A percentile compares a stretch with the other conserved stretches of the same genome.
These are phyloP conservation scores for Rhagologus leucostigma DNA, from an alignment of 2,113 vertebrate genomes.

Conservation along the genomic window DNA sequence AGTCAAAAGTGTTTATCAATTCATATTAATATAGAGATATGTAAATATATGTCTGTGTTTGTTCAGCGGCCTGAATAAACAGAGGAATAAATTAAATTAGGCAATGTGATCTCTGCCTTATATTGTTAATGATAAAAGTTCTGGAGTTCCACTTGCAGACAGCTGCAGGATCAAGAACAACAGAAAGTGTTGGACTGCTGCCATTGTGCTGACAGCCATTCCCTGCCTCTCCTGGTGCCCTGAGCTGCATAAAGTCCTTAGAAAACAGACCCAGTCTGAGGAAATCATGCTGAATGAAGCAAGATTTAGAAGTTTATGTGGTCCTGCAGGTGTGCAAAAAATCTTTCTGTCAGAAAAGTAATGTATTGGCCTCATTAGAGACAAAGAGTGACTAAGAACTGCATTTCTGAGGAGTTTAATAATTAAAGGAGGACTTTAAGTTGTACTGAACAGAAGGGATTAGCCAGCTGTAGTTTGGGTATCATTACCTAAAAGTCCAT, in stretches of 20 bases:
- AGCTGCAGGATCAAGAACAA: not conserved
- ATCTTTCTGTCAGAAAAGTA: not conserved
- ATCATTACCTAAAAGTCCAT: not conserved
- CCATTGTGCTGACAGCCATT: not conserved
- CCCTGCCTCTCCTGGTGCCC: not conserved
- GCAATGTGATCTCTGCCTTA: not conserved
- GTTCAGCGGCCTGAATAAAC: not conserved
- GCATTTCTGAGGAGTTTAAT: not conserved
- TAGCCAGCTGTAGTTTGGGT: not conserved
- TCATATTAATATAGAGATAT: not conserved
- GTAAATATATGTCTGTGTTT: not conserved
- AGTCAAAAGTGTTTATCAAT: not conserved
- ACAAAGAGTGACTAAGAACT: not conserved
- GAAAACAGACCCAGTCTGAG: not conserved
- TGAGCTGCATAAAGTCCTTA: not conserved
- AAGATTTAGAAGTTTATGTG: not conserved
- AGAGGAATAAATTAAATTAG: not conserved
- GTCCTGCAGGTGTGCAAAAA: not conserved
- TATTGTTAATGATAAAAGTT: not conserved
- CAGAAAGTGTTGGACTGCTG: not conserved
- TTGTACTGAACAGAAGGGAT: not conserved
- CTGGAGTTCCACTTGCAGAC: not conserved
- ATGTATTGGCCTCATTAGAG: rapidly evolving
- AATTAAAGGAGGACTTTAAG: not conserved
- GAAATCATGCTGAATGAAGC: not conserved